These are phyloP conservation scores for Bombus balteatus DNA, from an alignment of 1,140 invertebrate genomes.

Conservation along the genomic window DNA sequence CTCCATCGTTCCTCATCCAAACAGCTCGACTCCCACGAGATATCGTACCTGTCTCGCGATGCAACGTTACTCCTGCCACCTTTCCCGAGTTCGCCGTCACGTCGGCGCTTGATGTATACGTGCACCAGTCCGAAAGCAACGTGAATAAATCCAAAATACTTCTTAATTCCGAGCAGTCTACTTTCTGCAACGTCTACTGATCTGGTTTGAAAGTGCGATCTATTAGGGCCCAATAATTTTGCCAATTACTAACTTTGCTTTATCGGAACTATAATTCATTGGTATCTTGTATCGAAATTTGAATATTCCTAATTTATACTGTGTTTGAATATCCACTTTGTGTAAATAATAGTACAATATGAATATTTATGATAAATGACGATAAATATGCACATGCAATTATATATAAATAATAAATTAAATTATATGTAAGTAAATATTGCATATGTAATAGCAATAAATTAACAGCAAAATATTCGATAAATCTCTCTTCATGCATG, in stretches of 20 bases:
- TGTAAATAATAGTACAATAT: not conserved
- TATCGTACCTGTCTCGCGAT: slow-evolving; percentile 41
- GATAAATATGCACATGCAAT: not conserved
- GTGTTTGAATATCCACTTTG: not conserved
- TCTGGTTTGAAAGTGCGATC: no score
- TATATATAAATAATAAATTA: no score
- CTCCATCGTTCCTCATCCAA: slow-evolving; percentile 51
- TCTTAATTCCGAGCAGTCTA: slow-evolving; percentile 3
- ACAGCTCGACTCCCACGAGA: slow-evolving; percentile 57
- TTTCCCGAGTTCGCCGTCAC: slow-evolving; percentile 8
- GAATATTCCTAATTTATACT: not conserved
- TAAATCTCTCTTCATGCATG: no score
- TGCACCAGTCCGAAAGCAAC: not conserved
- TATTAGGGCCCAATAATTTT: not conserved
- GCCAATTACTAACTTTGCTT: not conserved
- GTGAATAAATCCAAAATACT: slow-evolving; percentile 1
- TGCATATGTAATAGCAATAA: not conserved
- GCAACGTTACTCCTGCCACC: slow-evolving; percentile 44
- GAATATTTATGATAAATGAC: not conserved
- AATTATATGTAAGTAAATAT: not conserved
- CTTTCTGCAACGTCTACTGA: no score
- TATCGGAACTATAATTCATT: not conserved
- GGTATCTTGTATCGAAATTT: not conserved
- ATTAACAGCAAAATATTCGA: not conserved
- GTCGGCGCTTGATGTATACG: slow-evolving; percentile 37